phyloP scores from a whole-genome alignment of 64 coral and sea anemone genomes.

The Porites australiensis region DNA sequence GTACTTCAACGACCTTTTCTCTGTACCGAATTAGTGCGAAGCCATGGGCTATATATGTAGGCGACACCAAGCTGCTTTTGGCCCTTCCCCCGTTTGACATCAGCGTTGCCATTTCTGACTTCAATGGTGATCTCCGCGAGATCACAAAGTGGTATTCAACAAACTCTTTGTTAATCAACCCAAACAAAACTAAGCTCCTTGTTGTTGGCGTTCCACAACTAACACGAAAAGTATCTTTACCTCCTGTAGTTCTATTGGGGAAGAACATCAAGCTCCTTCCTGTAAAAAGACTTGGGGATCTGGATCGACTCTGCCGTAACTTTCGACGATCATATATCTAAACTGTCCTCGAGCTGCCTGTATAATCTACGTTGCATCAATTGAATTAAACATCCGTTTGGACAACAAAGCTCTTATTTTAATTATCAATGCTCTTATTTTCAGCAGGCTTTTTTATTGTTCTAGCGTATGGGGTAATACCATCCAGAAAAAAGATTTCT shows the following conservation, averaged over 20 bases:
- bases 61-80: slow-evolving; percentile 54
- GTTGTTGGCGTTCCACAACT: too few relatives aligned
- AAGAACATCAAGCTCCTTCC: slow-evolving; percentile 12
- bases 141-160: slow-evolving; percentile 21
- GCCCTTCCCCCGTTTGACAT: slow-evolving; percentile 18
- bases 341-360: slow-evolving; percentile 11
- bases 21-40: slow-evolving; percentile 38
- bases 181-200: too few relatives aligned
- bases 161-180: slow-evolving; percentile 52
- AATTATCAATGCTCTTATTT: too few relatives aligned
- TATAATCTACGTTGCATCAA: too few relatives aligned
- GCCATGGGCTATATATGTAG: slow-evolving; percentile 59
- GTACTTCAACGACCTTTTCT: slow-evolving; percentile 43
- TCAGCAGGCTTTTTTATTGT: too few relatives aligned
- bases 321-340: slow-evolving; percentile 42
- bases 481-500: too few relatives aligned
- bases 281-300: slow-evolving; percentile 44
- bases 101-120: neutral
- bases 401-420: neutral
- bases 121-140: too few relatives aligned
- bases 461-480: too few relatives aligned
- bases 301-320: slow-evolving; percentile 2
- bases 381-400: too few relatives aligned
- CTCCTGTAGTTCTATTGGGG: slow-evolving; percentile 21
- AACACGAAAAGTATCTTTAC: slow-evolving; percentile 50